Evolutionary conservation across 2,113 vertebrate species (phyloP), one percentile per base, ranked within the genome.

Genomic region (Hylia prasina): DNA sequence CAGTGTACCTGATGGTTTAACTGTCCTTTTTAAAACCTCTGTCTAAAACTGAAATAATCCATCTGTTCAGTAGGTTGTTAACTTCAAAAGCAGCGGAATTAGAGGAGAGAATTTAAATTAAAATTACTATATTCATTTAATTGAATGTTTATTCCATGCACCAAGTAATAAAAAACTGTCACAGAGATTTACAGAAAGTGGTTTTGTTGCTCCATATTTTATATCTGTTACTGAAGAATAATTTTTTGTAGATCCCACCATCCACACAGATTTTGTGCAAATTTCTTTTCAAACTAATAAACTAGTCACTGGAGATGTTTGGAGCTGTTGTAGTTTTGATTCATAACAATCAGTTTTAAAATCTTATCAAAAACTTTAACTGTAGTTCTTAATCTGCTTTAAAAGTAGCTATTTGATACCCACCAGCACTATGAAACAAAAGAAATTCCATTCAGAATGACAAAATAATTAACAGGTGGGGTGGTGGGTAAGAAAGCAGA

Each of bases 1-100:
- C 63, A 94, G 83, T 47, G 78, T 81, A 94, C 94, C 96, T 96
- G 95, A 94, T 87, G 96, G 96, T 75, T 92, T 95, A 95, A 95
- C 95, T 93, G 95, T 90, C 82, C 54, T 56, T 69, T 91, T 57
- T 31, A 71, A 92, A 93, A 78, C 44, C 35, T 82, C 15, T 58
- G 21, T 69, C 44, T 87, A 58, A 95, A 94, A 64, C 70, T 87
- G 79, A 96, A 94, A 42, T 44, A 56, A 63, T 42, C 44, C 23
- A 11, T 85, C 39, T 76, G 47, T 64, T 63, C 13, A n/a, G 30
- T 27, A 65, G 7, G 6, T 69, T 73, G 35, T 54, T 39, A 72
- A 76, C 13, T 87, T 35, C 75, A n/a, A 35, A 87, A 73, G 7
- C 30, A 27, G 14, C 57, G 24, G n/a, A 70, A 83, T 71, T 40